A percentile compares a stretch with the other conserved stretches of the same genome.
phyloP scores from a whole-genome alignment of 2,888 invertebrate species.

The Epistrophe grossulariae region DNA sequence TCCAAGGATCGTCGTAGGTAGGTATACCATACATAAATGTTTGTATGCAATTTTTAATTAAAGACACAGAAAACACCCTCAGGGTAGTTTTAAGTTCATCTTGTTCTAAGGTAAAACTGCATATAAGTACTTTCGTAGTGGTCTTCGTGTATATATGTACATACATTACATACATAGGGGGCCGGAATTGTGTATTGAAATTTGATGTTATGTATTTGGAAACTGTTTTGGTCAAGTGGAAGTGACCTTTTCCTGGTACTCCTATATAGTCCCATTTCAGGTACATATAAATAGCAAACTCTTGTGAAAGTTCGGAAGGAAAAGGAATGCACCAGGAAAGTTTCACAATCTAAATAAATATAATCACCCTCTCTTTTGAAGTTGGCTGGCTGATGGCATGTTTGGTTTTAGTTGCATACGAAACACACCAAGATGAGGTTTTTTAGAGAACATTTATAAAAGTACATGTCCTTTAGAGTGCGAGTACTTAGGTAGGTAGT shows the following conservation, averaged over 20 bases:
- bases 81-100: constrained; percentile 43
- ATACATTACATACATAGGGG: too few species aligned
- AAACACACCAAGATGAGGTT: constrained; percentile 11
- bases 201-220: constrained; percentile 5
- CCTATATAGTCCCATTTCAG: neutral
- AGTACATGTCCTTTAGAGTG: constrained; percentile 38
- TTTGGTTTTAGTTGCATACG: constrained; percentile 14
- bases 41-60: constrained; percentile 54
- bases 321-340: constrained; percentile 10
- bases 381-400: neutral
- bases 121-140: neutral
- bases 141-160: neutral
- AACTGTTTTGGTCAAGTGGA: constrained; percentile 34
- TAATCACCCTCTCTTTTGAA: neutral
- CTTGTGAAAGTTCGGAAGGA: neutral
- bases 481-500: constrained; percentile 18
- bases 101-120: neutral
- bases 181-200: neutral
- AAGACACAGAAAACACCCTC: constrained; percentile 48
- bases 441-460: neutral
- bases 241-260: constrained; percentile 29
- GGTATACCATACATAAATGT: constrained; percentile 6
- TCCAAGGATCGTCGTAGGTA: neutral
- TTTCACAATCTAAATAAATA: constrained; percentile 19
- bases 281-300: neutral